phyloP scores from a whole-genome alignment of 2,113 vertebrate genomes.

The Thamnaconus septentrionalis region DNA sequence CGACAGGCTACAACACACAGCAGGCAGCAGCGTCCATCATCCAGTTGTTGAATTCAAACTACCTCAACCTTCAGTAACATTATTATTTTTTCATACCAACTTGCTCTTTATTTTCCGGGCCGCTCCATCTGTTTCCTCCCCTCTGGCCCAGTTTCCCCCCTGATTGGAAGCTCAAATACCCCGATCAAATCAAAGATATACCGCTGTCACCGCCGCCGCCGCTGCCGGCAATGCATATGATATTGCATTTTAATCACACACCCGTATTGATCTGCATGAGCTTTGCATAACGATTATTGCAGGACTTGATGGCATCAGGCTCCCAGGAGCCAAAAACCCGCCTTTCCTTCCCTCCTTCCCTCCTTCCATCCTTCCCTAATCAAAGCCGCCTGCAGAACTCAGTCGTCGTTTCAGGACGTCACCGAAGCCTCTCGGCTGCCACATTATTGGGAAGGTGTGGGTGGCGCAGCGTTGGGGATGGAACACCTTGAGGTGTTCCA shows the following conservation, averaged over 20 bases:
- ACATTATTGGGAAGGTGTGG: background rate
- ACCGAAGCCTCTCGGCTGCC: background rate
- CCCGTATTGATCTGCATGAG: slow-evolving; percentile 47
- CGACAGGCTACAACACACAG: slow-evolving; percentile 4
- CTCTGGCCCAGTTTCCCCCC: slow-evolving; percentile 3
- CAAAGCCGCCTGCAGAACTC: slow-evolving; percentile 20
- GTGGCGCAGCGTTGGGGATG: slow-evolving; percentile 5
- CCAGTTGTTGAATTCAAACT: too few relatives aligned
- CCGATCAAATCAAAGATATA: slow-evolving; percentile 40
- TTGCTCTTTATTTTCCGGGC: background rate
- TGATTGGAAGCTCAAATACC: slow-evolving; percentile 50
- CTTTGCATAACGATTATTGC: slow-evolving; percentile 39
- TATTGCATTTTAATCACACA: slow-evolving; percentile 44
- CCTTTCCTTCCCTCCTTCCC: too few relatives aligned
- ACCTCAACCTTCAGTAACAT: too few relatives aligned
- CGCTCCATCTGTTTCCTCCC: background rate
- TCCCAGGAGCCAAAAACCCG: slow-evolving; percentile 24
- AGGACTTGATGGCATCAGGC: slow-evolving; percentile 11
- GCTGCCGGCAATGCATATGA: slow-evolving; percentile 34
- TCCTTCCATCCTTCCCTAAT: slow-evolving; percentile 15
- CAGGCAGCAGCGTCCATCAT: background rate
- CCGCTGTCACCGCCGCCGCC: background rate
- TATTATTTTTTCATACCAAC: too few relatives aligned
- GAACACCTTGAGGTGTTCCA: too few relatives aligned
- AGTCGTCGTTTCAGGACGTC: slow-evolving; percentile 3